Evolutionary conservation across 2,888 invertebrate genomes (phyloP), one percentile per base, ranked within the genome.

Genomic region (Lasioglossum vierecki): DNA sequence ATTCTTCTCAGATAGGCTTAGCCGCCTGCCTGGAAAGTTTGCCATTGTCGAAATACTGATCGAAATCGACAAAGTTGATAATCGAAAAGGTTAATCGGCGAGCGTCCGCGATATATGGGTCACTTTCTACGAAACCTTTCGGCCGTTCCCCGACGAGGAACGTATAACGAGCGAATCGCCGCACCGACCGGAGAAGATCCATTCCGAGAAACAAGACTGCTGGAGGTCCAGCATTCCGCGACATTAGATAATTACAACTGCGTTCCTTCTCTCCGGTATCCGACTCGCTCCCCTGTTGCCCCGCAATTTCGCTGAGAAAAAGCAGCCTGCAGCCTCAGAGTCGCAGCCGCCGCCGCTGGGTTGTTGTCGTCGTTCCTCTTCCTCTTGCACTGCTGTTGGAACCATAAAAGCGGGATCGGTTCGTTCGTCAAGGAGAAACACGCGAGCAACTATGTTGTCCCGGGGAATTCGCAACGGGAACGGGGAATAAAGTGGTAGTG

Each of bases 41-140:
- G n/a, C n/a, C 53, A 53, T n/a, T 53, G 22, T 18, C 49, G 18
- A 22, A 66, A 1, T 8, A 1, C 6, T 18, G 66, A 66, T 66
- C 39, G 30, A 68, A 60, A 44, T 15, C 22, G 49, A 66, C 18
- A 41, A 39, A n/a, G 39, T 22, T 39, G 68, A 39, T 39, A 39
- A 39, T 71, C 35, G 70, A 73, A 46, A 75, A 70, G 71, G 82
- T 79, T 60, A 79, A 75, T 75, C 26, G 57, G 53, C 46, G 1
- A 78, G n/a, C 22, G 57, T 53, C 68, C 84, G 76, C 74, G 84
- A 82, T 82, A 87, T 82, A 76, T 80, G 66, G 86, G 83, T 85
- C 85, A 81, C 87, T 91, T 90, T 90, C 91, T 89, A 85, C 87
- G 80, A 88, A 90, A 88, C 83, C 85, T 68, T 75, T 63, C 46